Percentiles rank a stretch among this genome's conserved stretches.
phyloP scores from a whole-genome alignment of 2,113 vertebrate genomes.

The Upupa epops region DNA sequence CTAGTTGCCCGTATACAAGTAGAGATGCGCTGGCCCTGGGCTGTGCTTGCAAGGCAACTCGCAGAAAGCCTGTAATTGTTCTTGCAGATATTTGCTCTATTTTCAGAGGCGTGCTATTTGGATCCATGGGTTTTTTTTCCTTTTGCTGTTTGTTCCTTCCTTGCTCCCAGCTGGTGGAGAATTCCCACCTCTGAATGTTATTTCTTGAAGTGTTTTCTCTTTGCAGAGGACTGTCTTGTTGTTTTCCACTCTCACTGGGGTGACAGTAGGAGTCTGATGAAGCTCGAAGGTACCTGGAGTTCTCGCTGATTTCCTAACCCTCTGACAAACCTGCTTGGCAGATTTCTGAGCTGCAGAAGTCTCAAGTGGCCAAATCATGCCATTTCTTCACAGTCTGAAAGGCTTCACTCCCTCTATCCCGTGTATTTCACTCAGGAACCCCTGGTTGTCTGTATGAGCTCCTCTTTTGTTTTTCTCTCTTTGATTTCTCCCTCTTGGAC shows the following conservation, averaged over 20 bases:
- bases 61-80: conserved; percentile 6
- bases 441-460: not conserved
- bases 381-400: not conserved
- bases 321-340: not conserved
- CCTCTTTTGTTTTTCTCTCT: not conserved
- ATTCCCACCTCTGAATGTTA: conserved; percentile 24
- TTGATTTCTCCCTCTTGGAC: not conserved
- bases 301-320: conserved; percentile 16
- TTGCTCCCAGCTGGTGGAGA: not conserved
- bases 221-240: not conserved
- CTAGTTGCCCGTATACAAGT: conserved; percentile 13
- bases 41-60: conserved; percentile 9
- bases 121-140: not conserved
- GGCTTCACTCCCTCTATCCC: not conserved
- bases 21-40: not conserved
- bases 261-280: not conserved
- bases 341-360: not conserved
- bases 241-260: not conserved
- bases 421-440: not conserved
- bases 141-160: conserved; percentile 8
- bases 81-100: conserved; percentile 2
- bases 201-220: conserved; percentile 26
- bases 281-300: conserved; percentile 34
- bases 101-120: conserved; percentile 28
- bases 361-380: not conserved